Percentiles rank a stretch among this genome's conserved stretches.
phyloP scores from a whole-genome alignment of 1,140 invertebrate genomes.

The Diplogasteroides magnus region DNA sequence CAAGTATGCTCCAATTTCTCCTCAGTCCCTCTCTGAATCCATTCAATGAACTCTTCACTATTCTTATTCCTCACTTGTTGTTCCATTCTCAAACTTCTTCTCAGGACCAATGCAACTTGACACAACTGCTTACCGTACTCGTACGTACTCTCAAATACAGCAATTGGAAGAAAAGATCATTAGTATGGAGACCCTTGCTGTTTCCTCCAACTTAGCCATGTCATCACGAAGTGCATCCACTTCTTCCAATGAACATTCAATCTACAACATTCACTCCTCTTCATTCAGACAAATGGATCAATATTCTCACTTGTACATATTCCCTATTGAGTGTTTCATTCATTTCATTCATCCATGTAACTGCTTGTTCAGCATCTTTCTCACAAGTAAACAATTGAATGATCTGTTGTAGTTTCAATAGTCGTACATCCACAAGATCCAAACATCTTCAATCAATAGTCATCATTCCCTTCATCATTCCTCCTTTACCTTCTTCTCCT shows the following conservation, averaged over 20 bases:
- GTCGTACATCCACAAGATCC: constrained; percentile 56
- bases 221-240: constrained; percentile 53
- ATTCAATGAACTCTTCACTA: constrained; percentile 1
- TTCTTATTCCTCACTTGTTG: constrained; percentile 5
- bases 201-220: constrained; percentile 55
- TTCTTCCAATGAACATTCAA: constrained; percentile 18
- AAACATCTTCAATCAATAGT: constrained; percentile 46
- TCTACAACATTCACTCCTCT: not conserved
- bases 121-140: constrained; percentile 58
- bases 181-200: constrained; percentile 47
- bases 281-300: no score
- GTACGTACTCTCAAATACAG: constrained; percentile 55
- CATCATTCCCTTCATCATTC: not conserved
- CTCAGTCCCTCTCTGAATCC: constrained; percentile 3
- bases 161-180: not conserved
- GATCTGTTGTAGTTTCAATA: constrained; percentile 58
- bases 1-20: constrained; percentile 26
- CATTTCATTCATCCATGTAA: constrained; percentile 57
- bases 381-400: constrained; percentile 58
- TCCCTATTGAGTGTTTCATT: constrained; percentile 54
- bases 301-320: constrained; percentile 7
- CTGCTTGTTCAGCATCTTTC: constrained; percentile 57
- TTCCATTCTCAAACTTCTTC: constrained; percentile 51
- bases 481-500: constrained; percentile 9
- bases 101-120: constrained; percentile 55